These are phyloP conservation scores for Erebia aethiops DNA, from an alignment of 2,888 invertebrate species.

Conservation along the genomic window DNA sequence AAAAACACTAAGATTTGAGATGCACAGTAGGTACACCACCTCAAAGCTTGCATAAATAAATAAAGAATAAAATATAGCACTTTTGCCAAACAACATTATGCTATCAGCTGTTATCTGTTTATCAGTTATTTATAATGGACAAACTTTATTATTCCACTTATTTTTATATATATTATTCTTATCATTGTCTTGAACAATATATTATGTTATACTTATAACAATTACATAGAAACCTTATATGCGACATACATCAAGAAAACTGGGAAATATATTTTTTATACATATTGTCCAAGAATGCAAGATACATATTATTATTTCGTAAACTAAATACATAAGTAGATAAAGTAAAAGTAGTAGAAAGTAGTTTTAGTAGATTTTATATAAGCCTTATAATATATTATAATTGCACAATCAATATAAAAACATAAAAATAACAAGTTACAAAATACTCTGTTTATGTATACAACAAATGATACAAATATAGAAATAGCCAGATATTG, in stretches of 20 bases:
- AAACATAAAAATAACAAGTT: conserved; percentile 1
- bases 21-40: too few species aligned
- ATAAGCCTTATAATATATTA: too few species aligned
- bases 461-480: neutral
- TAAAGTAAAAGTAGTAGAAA: too few species aligned
- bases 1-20: neutral
- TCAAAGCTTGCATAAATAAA: too few species aligned
- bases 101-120: neutral
- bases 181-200: neutral
- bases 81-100: neutral
- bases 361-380: too few species aligned
- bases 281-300: neutral
- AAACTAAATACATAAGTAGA: neutral
- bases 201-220: too few species aligned
- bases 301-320: neutral
- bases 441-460: neutral
- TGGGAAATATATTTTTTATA: neutral
- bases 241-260: neutral
- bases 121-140: neutral
- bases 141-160: neutral
- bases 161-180: neutral
- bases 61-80: too few species aligned
- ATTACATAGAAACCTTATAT: too few species aligned
- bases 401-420: neutral
- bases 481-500: neutral